Evolutionary conservation across 2,113 vertebrate genomes (phyloP), one percentile per base, ranked within the genome.

Genomic region (Onychostruthus taczanowskii): DNA sequence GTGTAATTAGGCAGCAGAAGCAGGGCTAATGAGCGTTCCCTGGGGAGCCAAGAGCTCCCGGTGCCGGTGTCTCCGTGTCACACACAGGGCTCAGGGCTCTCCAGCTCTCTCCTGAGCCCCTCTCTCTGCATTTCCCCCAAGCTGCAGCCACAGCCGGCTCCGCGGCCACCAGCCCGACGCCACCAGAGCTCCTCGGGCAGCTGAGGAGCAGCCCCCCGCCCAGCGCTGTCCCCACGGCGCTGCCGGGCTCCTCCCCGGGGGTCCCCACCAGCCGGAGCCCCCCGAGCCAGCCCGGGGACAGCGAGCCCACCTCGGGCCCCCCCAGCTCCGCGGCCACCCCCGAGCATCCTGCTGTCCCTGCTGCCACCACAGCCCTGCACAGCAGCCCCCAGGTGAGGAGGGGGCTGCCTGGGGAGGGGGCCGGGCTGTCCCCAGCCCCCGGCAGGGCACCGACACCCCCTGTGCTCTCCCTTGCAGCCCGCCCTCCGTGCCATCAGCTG

Each of bases 291-390:
- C 41, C 19, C 69, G 7, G 6, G 64, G 24, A 0, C 0, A 3
- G 2, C 0, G 3, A 41, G 24, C 13, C 22, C 16, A 19, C 11
- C 49, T 2, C 6, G 0, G 37, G 5, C 47, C 4, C 72, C 50
- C 24, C 56, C 33, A 35, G 33, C 33, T 11, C 84, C 8, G 13
- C n/a, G 3, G 37, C 7, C 52, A 80, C 31, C 76, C 5, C 27
- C 0, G 28, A 2, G 47, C 70, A 46, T 11, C 41, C 27, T 4
- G 4, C 1, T 0, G 1, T 6, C 9, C 2, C 22, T 0, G 5
- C 9, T 4, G 14, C 56, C 90, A 87, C 27, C 56, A 55, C 28
- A 0, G 1, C 44, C 6, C 61, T 0, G 11, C 67, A 7, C 17
- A 0, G 15, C 69, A 43, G 50, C 81, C 55, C 43, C 0, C 23